Conservation (phyloP, 64 coral and sea anemone species). For the Cladopsammia gracilis region DNA sequence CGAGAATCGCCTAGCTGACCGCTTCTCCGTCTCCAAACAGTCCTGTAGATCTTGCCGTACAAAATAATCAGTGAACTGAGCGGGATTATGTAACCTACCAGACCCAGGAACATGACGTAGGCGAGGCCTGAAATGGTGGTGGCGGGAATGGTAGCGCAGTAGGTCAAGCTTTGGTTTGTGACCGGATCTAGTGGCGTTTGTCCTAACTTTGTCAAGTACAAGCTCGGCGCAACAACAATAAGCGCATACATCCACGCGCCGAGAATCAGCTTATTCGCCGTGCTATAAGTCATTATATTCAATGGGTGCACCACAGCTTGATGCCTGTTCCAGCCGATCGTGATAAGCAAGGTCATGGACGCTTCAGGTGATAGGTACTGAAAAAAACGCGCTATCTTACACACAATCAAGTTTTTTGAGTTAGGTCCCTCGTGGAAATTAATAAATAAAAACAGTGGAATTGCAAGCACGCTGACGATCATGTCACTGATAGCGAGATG, state of each 20-base stretch:
- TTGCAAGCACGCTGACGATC: conserved; percentile 78
- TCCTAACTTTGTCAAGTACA: conserved; percentile 74
- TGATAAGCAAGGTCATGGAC: conserved; percentile 87
- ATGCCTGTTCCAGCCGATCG: conserved; percentile 86
- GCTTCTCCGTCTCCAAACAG: conserved; percentile 78
- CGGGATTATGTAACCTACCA: conserved; percentile 83
- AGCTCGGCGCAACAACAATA: conserved; percentile 63
- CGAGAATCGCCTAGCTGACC: conserved; percentile 24
- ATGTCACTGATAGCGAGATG: conserved; percentile 89
- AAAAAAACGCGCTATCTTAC: conserved; percentile 84
- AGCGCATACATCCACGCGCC: conserved; percentile 81
- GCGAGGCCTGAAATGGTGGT: conserved; percentile 26
- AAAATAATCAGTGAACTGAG: conserved; percentile 69
- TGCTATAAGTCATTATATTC: conserved; percentile 78
- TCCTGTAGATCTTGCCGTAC: conserved; percentile 80
- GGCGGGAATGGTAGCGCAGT: conserved; percentile 84
- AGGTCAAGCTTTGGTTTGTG: conserved; percentile 50
- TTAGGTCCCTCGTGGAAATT: conserved; percentile 66
- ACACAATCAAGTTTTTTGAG: conserved; percentile 24
- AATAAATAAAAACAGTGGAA: conserved; percentile 79
- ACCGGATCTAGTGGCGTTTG: not conserved
- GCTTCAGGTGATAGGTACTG: conserved; percentile 87
- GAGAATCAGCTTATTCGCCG: conserved; percentile 78
- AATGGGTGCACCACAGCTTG: conserved; percentile 85
- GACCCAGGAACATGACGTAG: conserved; percentile 68